Evolutionary conservation across 1,140 invertebrate species (phyloP).

Genomic region (Sitophilus oryzae): DNA sequence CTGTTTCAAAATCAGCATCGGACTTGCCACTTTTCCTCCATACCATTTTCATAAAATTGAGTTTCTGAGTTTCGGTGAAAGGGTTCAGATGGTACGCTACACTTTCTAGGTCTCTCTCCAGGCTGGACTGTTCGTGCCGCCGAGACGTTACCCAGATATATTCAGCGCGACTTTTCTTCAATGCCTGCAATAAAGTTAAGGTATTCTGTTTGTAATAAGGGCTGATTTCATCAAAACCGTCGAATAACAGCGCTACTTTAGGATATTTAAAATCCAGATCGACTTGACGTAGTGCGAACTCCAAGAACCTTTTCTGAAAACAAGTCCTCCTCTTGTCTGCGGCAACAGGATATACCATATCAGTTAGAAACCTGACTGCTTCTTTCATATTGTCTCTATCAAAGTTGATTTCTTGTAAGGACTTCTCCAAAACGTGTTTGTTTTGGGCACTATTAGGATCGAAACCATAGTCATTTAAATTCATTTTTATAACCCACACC

Average conservation of each 20-base stretch:
- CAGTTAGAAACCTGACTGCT: background rate
- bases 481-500: background rate
- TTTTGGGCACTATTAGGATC: background rate
- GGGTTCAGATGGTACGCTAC: background rate
- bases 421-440: background rate
- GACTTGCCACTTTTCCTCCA: background rate
- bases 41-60: background rate
- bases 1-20: background rate
- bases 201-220: background rate
- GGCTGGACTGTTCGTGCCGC: background rate
- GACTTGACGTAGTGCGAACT: background rate
- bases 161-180: background rate
- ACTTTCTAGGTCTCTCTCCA: background rate
- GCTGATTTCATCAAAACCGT: slow-evolving; percentile 11
- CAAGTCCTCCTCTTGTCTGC: background rate
- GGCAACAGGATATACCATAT: background rate
- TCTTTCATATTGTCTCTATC: background rate
- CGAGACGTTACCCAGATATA: slow-evolving; percentile 1
- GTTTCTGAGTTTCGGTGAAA: background rate
- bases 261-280: background rate
- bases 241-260: slow-evolving; percentile 2
- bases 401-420: background rate
- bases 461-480: slow-evolving; percentile 2
- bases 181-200: background rate
- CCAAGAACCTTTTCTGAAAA: background rate